Conservation (phyloP, 1,140 invertebrate species). For the Drosophila sproati region DNA sequence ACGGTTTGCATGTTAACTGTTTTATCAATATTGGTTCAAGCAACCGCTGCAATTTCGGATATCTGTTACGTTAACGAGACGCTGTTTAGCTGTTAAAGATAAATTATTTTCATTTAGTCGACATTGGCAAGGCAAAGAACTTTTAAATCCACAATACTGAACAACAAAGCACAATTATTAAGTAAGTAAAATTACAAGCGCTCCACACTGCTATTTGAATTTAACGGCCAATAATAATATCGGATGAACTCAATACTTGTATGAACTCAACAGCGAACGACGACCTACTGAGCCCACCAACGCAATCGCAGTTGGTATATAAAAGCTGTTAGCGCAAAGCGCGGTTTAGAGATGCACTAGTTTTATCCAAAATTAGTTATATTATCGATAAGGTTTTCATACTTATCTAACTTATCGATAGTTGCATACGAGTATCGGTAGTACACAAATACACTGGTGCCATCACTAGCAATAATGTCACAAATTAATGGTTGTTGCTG, state of each 20-base stretch:
- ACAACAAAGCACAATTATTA: constrained; percentile 39
- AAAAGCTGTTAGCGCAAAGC: constrained; percentile 34
- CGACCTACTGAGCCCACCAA: constrained; percentile 42
- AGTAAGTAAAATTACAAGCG: constrained; percentile 48
- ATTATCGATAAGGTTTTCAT: neutral
- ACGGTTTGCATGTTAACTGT: constrained; percentile 77
- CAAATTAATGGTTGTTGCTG: neutral
- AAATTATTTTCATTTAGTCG: constrained; percentile 62
- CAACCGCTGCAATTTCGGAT: constrained; percentile 27
- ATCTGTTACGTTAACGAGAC: constrained; percentile 41
- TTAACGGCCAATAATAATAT: constrained; percentile 39
- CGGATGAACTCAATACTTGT: constrained; percentile 18
- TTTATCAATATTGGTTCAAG: constrained; percentile 55
- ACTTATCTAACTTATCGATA: neutral
- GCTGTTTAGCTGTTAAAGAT: constrained; percentile 62
- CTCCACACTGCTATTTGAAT: constrained; percentile 48
- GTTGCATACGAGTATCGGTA: neutral
- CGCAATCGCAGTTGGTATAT: constrained; percentile 40
- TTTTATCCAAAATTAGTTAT: neutral
- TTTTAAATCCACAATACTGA: constrained; percentile 20
- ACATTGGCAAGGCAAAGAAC: constrained; percentile 29
- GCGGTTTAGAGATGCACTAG: constrained; percentile 17
- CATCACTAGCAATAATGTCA: neutral
- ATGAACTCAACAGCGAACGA: constrained; percentile 51
- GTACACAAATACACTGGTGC: neutral